These are phyloP conservation scores for Drosophila yooni DNA, from an alignment of 2,888 invertebrate genomes.

Conservation along the genomic window DNA sequence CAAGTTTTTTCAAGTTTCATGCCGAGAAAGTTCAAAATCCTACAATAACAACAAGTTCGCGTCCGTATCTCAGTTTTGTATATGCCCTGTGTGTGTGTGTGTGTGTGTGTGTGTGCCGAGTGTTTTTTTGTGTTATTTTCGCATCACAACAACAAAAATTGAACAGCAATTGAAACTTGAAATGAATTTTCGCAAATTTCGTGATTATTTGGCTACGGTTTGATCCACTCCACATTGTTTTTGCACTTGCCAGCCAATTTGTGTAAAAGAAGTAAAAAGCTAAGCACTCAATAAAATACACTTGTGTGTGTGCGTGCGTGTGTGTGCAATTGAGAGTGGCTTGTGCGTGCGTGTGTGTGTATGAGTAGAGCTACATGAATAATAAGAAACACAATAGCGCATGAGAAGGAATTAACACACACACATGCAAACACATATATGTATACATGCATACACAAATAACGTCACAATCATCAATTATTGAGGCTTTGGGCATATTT, in stretches of 20 bases:
- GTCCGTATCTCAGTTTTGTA: conserved; percentile 12
- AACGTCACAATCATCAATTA: not conserved
- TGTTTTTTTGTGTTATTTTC: conserved; percentile 10
- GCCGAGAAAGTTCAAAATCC: conserved; percentile 54
- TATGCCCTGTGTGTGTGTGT: not conserved
- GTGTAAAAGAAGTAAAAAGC: conserved; percentile 24
- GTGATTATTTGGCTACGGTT: conserved; percentile 27
- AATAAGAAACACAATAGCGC: not conserved
- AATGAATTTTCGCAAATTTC: conserved; percentile 28
- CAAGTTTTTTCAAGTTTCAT: conserved; percentile 53
- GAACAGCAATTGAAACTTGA: conserved; percentile 12
- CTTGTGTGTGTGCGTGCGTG: not conserved
- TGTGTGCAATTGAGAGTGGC: conserved; percentile 3
- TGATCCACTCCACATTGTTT: conserved; percentile 40
- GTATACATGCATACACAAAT: not conserved
- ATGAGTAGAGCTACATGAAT: conserved; percentile 1
- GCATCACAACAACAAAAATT: conserved; percentile 24
- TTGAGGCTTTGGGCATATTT: conserved; percentile 6
- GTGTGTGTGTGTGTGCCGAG: not conserved
- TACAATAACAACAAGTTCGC: conserved; percentile 36
- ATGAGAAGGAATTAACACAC: conserved; percentile 7
- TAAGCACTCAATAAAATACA: conserved; percentile 4
- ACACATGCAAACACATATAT: not conserved
- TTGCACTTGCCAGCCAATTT: conserved; percentile 43
- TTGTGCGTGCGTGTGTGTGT: conserved; percentile 4